Evolutionary conservation across 2,797 vertebrate genomes (phyloP), one percentile per base, ranked within the genome.

Genomic region (Chaetophractus vellerosus): DNA sequence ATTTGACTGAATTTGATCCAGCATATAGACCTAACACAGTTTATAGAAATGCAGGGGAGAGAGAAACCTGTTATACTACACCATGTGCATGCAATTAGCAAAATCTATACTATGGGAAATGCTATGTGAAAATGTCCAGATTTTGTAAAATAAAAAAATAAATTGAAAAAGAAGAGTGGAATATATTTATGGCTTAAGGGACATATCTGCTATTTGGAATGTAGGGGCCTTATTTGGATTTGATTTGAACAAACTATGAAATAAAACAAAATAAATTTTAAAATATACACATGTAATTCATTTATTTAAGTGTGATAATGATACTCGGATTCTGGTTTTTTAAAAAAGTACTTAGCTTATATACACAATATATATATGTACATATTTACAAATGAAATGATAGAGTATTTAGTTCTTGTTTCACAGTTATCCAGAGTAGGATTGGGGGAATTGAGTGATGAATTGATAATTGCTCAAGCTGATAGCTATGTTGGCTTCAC

Each of bases 221-320:
- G 11, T 50, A 21, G 24, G 9, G 28, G 9, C 14, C 33, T 93
- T 80, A 71, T 92, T 59, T 95, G 16, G 31, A 66, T 93, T 93
- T 95, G n/a, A 88, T 88, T 55, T 48, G 41, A 74, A 87, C 26
- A 82, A 81, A 69, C 9, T 41, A 57, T 83, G 78, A 88, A 79
- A 78, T 15, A 50, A 45, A 80, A 69, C 2, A 88, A 88, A 55
- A 74, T 21, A 63, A 33, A 72, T 36, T 36, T 14, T 38, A 48
- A 74, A 92, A 66, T 31, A 52, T 16, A 16, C 50, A 52, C 52
- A 55, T 19, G 18, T 19, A 55, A 55, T 55, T 52, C 4, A 52
- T 52, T 55, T 52, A 52, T 52, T 38, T 69, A 69, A 1, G 12
- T 82, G 15, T 66, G 38, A 63, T 41, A 68, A 52, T 85, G 48